Conservation (phyloP, 1,140 invertebrate genomes). For the Rhysida immarginata region DNA sequence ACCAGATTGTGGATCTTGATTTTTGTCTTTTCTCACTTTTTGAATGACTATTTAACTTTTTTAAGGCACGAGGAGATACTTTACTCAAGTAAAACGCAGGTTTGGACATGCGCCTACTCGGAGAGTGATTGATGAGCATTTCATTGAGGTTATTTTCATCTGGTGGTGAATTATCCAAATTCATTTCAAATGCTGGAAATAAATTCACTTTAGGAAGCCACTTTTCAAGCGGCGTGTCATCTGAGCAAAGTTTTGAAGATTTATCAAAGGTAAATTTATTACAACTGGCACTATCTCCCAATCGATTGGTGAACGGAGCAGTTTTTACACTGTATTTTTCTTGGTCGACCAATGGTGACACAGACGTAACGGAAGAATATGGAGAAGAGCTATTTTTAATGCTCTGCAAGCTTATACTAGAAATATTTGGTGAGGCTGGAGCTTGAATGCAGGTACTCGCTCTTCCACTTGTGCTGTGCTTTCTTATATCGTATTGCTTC, state of each 20-base stretch:
- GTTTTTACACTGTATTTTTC: no score
- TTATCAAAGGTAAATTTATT: no score
- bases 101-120: background rate
- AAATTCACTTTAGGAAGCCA: background rate
- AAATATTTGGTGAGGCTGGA: background rate
- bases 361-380: no score
- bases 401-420: constrained; percentile 3
- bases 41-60: constrained; percentile 13
- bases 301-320: no score
- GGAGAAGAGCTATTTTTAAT: no score
- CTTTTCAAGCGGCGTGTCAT: constrained; percentile 12
- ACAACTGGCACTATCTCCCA: no score
- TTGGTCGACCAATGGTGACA: no score
- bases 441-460: no score
- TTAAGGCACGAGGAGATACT: constrained; percentile 16
- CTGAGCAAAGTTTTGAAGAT: background rate
- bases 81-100: constrained; percentile 12
- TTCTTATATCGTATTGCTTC: no score
- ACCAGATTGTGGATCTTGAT: background rate
- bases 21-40: constrained; percentile 13
- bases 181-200: constrained; percentile 11
- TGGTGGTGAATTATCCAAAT: constrained; percentile 14
- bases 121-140: background rate
- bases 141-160: constrained; percentile 8
- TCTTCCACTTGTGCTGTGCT: no score